Percentiles rank a stretch among this genome's conserved stretches.
Evolutionary conservation across 2,888 invertebrate species (phyloP).

Genomic region (Ypsolopha sequella): DNA sequence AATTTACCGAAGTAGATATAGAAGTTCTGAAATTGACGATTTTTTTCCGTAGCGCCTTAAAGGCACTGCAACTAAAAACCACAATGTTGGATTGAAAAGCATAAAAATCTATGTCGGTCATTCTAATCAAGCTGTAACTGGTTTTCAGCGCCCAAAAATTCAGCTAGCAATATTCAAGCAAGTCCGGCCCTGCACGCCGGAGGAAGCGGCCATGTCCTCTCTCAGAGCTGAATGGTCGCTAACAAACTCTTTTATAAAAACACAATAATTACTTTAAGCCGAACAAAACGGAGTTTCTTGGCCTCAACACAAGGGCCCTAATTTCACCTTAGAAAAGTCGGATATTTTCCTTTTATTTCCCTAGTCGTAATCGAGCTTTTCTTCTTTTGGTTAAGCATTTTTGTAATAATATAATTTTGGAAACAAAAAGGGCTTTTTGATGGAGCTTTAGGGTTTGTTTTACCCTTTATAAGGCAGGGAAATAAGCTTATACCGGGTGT

Average conservation of each 20-base stretch:
- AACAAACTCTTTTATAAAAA: slow-evolving; percentile 71
- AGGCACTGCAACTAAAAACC: too few relatives aligned
- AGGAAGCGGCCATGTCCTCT: slow-evolving; percentile 43
- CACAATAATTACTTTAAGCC: slow-evolving; percentile 69
- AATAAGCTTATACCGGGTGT: too few relatives aligned
- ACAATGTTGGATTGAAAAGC: too few relatives aligned
- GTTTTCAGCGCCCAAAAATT: too few relatives aligned
- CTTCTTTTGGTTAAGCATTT: neutral
- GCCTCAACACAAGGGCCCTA: slow-evolving; percentile 46
- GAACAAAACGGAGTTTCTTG: slow-evolving; percentile 63
- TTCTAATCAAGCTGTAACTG: too few relatives aligned
- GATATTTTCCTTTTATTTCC: slow-evolving; percentile 16
- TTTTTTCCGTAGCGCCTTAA: too few relatives aligned
- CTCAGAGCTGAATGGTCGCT: slow-evolving; percentile 56
- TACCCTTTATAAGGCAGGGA: too few relatives aligned
- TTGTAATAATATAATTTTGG: neutral
- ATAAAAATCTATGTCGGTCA: too few relatives aligned
- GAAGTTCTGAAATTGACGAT: too few relatives aligned
- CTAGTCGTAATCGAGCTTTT: slow-evolving; percentile 1
- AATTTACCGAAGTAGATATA: too few relatives aligned
- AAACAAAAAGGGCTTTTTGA: neutral
- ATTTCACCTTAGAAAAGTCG: slow-evolving; percentile 37
- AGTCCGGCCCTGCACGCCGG: slow-evolving; percentile 28
- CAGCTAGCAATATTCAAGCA: slow-evolving; percentile 1
- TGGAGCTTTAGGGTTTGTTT: too few relatives aligned